Evolutionary conservation across 2,888 invertebrate species (phyloP).

Genomic region (Disparrhopalites patrizii): DNA sequence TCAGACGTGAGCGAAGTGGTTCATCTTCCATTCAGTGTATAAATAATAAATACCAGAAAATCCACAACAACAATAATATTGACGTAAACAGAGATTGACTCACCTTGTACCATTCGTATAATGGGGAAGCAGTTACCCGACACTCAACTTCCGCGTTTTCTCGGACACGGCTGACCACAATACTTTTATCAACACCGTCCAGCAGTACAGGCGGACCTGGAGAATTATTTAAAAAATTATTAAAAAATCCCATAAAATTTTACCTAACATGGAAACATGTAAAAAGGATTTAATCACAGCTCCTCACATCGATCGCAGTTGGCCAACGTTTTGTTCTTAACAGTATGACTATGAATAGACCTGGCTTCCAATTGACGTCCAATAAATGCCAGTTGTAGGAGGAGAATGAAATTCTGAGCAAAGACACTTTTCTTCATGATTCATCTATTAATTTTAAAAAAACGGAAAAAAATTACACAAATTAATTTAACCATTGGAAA

Average conservation of each 20-base stretch:
- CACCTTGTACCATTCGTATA: slow-evolving; percentile 46
- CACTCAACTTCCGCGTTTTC: slow-evolving; percentile 41
- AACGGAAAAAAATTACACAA: not conserved
- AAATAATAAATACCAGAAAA: too few relatives aligned
- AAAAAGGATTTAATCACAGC: not conserved
- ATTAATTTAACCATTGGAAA: not conserved
- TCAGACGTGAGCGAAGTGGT: too few relatives aligned
- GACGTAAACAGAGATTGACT: too few relatives aligned
- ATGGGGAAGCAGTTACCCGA: slow-evolving; percentile 28
- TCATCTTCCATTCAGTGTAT: too few relatives aligned
- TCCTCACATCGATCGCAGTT: not conserved
- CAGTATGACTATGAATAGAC: not conserved
- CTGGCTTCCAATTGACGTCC: not conserved
- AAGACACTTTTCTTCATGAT: slow-evolving; percentile 13
- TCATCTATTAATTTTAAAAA: too few relatives aligned
- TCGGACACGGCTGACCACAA: slow-evolving; percentile 28
- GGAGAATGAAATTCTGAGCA: slow-evolving; percentile 1
- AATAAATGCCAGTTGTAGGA: not conserved
- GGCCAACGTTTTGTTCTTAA: slow-evolving; percentile 1
- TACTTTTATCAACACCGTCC: not conserved
- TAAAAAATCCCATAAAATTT: not conserved
- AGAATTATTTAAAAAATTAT: not conserved
- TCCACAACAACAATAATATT: too few relatives aligned
- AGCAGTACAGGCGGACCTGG: slow-evolving; percentile 29
- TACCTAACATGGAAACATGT: not conserved